Evolutionary conservation across 2,888 invertebrate genomes (phyloP).

Genomic region (Amphimallon solstitiale): DNA sequence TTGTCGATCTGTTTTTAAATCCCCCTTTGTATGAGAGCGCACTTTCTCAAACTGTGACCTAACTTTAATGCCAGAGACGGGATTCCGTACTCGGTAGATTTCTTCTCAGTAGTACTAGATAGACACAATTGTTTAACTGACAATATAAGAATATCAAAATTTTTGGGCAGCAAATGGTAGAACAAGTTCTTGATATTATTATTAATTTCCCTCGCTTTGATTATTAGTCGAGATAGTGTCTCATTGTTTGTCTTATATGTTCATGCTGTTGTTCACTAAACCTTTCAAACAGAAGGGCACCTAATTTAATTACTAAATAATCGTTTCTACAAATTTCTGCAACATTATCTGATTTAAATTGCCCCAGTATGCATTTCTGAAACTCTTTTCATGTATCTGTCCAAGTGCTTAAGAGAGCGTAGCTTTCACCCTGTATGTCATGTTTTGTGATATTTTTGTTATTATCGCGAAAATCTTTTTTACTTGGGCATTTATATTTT

Average conservation of each 20-base stretch:
- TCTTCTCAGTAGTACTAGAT: neutral
- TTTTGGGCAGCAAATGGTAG: neutral
- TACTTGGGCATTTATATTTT: neutral
- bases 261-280: slow-evolving; percentile 28
- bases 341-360: no score
- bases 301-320: slow-evolving; percentile 29
- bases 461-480: neutral
- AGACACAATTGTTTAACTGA: slow-evolving; percentile 3
- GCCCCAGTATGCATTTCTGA: neutral
- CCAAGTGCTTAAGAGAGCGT: neutral
- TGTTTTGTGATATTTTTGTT: neutral
- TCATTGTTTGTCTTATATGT: slow-evolving; percentile 31
- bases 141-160: neutral
- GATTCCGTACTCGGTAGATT: neutral
- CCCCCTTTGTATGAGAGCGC: no score
- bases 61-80: no score
- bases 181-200: neutral
- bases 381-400: slow-evolving; percentile 17
- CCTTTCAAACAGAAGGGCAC: slow-evolving; percentile 32
- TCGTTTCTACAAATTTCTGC: slow-evolving; percentile 27
- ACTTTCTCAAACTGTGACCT: no score
- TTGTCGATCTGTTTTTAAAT: no score
- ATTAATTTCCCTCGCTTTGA: slow-evolving; percentile 1
- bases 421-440: neutral
- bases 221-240: slow-evolving; percentile 19